Base-by-base conservation (phyloP, 2,888 invertebrate genomes). In the Bhutanitis thaidina region DNA sequence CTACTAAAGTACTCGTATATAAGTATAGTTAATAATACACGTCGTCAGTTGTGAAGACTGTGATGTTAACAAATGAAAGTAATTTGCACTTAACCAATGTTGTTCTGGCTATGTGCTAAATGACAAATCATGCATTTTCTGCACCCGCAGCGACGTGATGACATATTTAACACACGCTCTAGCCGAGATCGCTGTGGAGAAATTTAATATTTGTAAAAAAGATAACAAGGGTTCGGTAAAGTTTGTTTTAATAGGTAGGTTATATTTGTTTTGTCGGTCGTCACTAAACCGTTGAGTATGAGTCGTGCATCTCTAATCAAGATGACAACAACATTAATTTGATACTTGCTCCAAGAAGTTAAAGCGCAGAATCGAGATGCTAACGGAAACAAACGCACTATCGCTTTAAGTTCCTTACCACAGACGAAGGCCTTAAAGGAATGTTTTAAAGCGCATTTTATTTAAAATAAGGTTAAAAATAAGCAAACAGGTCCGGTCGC, bases 321-420 rank as follows among this genome's bases (percentile, higher is more conserved):
- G 5, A 20, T 66, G 65, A 65, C 62, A 62, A 71, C 67, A 77
- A 79, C 80, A 80, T 20, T 3, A 20, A 20, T 77, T 69, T 75
- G 76, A 84, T 82, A 85, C 77, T 78, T 77, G 71, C 63, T 67
- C 74, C 73, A 75, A 80, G 79, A 79, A 71, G 69, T 69, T 67
- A 63, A 69, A 66, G 71, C 71, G 71, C 71, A 77, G 77, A 78
- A 63, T 61, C 58, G 58, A 66, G 80, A 79, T 80, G 79, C 70
- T 81, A 83, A 85, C 80, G 82, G 82, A 85, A 85, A 84, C 77
- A 84, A 85, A 84, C 85, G 79, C 84, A 80, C 82, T 80, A 75
- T 69, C 77, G 38, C 38, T 71, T 68, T 72, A 73, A 77, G 75
- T n/a, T n/a, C n/a, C n/a, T n/a, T n/a, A n/a, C n/a, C n/a, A n/a